Conservation (phyloP, 2,113 vertebrate genomes). For the Arvicanthis niloticus region DNA sequence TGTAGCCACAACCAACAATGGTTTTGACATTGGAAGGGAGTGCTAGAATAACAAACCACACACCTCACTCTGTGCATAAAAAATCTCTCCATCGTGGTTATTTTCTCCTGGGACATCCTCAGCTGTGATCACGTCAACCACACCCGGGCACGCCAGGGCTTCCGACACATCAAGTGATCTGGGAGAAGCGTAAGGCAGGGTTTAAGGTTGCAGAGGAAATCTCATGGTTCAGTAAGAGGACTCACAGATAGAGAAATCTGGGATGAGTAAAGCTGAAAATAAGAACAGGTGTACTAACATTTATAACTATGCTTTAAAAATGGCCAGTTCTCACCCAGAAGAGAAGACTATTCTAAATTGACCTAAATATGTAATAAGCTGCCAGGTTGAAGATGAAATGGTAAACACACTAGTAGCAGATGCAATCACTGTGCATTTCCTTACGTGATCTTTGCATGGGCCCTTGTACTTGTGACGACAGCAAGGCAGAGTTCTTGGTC, state of each 20-base stretch:
- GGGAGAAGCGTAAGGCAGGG: not conserved
- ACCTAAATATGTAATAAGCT: not conserved
- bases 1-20: not conserved
- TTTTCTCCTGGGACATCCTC: slow-evolving; percentile 86
- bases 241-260: not conserved
- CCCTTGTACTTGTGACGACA: slow-evolving; percentile 91
- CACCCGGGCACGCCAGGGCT: slow-evolving; percentile 83
- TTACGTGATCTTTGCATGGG: slow-evolving; percentile 92
- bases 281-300: not conserved
- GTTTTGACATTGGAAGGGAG: not conserved
- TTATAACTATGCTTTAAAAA: not conserved
- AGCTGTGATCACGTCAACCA: slow-evolving; percentile 84
- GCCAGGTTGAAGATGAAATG: not conserved
- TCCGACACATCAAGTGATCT: slow-evolving; percentile 85
- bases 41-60: not conserved
- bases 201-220: not conserved
- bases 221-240: not conserved
- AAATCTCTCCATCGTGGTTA: slow-evolving; percentile 71
- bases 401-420: not conserved
- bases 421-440: slow-evolving; percentile 54
- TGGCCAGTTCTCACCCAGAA: not conserved
- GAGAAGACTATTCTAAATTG: not conserved
- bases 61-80: slow-evolving; percentile 85
- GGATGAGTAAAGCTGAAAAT: not conserved
- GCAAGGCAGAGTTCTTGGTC: slow-evolving; percentile 92